phyloP scores from a whole-genome alignment of 2,888 invertebrate genomes.

The Patella pellucida region DNA sequence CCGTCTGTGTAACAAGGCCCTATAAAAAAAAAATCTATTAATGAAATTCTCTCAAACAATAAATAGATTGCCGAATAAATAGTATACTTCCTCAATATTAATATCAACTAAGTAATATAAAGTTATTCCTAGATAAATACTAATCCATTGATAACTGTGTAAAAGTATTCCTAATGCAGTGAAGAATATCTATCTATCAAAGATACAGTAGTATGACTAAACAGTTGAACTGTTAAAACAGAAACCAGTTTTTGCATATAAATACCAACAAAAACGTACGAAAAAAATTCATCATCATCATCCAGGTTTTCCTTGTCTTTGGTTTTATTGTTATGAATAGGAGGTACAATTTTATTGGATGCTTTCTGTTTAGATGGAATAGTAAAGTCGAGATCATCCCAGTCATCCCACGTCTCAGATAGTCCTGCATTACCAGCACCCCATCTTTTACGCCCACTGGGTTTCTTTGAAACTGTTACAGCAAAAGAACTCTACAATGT shows the following conservation, averaged over 20 bases:
- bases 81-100: too few species aligned
- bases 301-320: conserved; percentile 43
- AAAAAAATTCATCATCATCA: conserved; percentile 61
- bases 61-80: too few species aligned
- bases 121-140: too few species aligned
- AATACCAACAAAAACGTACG: conserved; percentile 42
- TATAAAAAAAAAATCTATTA: conserved; percentile 20
- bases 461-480: conserved; percentile 56
- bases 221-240: too few species aligned
- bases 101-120: too few species aligned
- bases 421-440: conserved; percentile 47
- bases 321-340: conserved; percentile 40
- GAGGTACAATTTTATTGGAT: conserved; percentile 46
- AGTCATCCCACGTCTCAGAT: conserved; percentile 66
- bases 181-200: too few species aligned
- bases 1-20: conserved; percentile 48
- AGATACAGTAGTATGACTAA: too few species aligned
- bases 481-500: conserved; percentile 38
- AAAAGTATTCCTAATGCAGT: too few species aligned
- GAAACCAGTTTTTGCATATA: too few species aligned
- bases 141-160: too few species aligned
- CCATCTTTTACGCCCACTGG: conserved; percentile 65
- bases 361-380: conserved; percentile 51
- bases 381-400: conserved; percentile 62
- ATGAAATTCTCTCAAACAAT: too few species aligned